A percentile compares a stretch with the other conserved stretches of the same genome.
Evolutionary conservation across 1,140 invertebrate species (phyloP).

Genomic region (Camponotus pennsylvanicus): DNA sequence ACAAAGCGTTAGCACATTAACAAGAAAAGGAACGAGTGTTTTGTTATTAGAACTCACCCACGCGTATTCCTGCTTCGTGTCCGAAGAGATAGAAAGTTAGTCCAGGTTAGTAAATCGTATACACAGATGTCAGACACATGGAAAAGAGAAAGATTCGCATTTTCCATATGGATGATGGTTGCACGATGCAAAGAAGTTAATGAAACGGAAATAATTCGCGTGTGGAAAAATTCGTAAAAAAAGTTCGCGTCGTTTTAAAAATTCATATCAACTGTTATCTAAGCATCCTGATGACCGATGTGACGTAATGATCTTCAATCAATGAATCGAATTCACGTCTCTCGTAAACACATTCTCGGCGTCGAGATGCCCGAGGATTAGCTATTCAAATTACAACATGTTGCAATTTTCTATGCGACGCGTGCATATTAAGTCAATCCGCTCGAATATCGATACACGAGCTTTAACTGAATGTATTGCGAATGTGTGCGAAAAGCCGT

Average conservation of each 20-base stretch:
- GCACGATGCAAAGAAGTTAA: conserved; percentile 55
- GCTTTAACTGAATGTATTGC: neutral
- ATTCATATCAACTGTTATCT: neutral
- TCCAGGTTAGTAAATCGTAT: conserved; percentile 81
- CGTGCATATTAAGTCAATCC: conserved; percentile 17
- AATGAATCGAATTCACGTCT: conserved; percentile 17
- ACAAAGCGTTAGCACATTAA: conserved; percentile 23
- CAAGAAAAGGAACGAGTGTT: neutral
- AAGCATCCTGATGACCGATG: neutral
- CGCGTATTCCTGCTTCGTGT: conserved; percentile 83
- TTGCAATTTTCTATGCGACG: conserved; percentile 48
- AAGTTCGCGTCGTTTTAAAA: neutral
- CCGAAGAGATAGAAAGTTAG: conserved; percentile 82
- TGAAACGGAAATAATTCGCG: neutral
- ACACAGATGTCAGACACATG: conserved; percentile 72
- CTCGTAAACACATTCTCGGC: conserved; percentile 15
- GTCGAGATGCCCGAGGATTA: conserved; percentile 11
- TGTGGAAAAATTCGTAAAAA: conserved; percentile 24
- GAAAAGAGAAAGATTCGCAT: conserved; percentile 69
- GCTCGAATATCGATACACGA: neutral
- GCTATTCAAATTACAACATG: conserved; percentile 47
- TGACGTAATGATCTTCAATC: neutral
- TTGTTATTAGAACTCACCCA: conserved; percentile 81
- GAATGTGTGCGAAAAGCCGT: conserved; percentile 37
- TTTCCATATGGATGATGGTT: conserved; percentile 56